Evolutionary conservation across 2,888 invertebrate species (phyloP).

Genomic region (Cyaniris semiargus): DNA sequence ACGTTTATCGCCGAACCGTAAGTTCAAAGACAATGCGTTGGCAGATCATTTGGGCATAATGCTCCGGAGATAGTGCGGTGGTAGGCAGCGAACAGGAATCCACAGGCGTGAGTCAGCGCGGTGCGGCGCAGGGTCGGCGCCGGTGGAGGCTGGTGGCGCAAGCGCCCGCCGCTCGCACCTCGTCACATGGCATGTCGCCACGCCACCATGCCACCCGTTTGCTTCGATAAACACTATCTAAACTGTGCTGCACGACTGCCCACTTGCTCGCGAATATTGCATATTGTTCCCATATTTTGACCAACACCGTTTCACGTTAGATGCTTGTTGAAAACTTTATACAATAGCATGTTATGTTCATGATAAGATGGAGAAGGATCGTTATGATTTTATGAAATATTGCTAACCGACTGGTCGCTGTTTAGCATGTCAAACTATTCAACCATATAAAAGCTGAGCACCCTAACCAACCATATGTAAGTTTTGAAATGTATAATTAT

Average conservation of each 20-base stretch:
- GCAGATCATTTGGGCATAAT: constrained; percentile 75
- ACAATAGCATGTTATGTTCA: background rate
- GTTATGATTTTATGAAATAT: background rate
- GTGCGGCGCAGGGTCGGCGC: constrained; percentile 49
- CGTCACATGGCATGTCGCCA: constrained; percentile 44
- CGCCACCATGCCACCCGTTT: constrained; percentile 39
- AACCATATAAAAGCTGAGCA: too few species aligned
- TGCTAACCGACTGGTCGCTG: background rate
- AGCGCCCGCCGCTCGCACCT: constrained; percentile 44
- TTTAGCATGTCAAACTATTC: too few species aligned
- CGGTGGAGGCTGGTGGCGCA: constrained; percentile 50
- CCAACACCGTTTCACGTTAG: background rate
- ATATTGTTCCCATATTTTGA: constrained; percentile 23
- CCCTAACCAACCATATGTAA: too few species aligned
- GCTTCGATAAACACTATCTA: constrained; percentile 36
- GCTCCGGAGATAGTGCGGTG: constrained; percentile 61
- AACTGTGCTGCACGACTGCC: constrained; percentile 44
- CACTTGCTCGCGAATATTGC: constrained; percentile 33
- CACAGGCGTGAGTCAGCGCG: constrained; percentile 70
- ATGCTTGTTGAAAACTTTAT: background rate
- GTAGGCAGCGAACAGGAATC: constrained; percentile 65
- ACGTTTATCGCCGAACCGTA: constrained; percentile 69
- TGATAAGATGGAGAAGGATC: background rate
- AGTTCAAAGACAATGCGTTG: constrained; percentile 77
- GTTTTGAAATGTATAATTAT: background rate